Base-by-base conservation (phyloP, 1,140 invertebrate genomes). In the Gonioctena quinquepunctata region DNA sequence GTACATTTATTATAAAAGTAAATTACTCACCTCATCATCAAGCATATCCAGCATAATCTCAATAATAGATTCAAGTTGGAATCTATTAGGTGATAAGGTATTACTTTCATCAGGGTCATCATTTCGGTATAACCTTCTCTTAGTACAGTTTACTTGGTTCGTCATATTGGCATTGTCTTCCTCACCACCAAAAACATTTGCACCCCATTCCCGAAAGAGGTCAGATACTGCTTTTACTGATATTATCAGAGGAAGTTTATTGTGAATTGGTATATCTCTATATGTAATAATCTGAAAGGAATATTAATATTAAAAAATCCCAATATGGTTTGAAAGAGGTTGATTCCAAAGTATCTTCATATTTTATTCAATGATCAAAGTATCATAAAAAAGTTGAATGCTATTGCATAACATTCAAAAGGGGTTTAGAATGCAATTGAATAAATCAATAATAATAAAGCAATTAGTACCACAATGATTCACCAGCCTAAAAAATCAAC, bases 21-120 rank as follows among this genome's bases (percentile, higher is more conserved):
- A 26, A 25, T 49, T 6, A 64, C 63, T 73, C 57, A 77, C 77
- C 62, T 79, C 74, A 64, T 77, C 76, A 61, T 79, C 76, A 33
- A 79, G 59, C 69, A 79, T 75, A 50, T 76, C 72, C 26, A 79
- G 60, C 13, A 75, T 65, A 42, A 77, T 71, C 13, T 75, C 75
- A 27, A 77, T 68, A 60, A 79, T 63, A 57, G 61, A 57, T 5
- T 75, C 67, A 8, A 69, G 13, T 7, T 66, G 70, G 13, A 75
- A 56, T 18, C 48, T 33, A 22, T 70, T 49, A 33, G 28, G 8
- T 57, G 33, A 52, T 25, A 69, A 1, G 8, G 33, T 49, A n/a
- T 42, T 21, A 16, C 33, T 42, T 7, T 54, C 21, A 18, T 71
- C 63, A 26, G 54, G 61, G 13, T 57, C 49, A 3, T 75, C 69